Evolutionary conservation across 2,797 vertebrate genomes (phyloP), one percentile per base, ranked within the genome.

Genomic region (Carduelis carduelis): DNA sequence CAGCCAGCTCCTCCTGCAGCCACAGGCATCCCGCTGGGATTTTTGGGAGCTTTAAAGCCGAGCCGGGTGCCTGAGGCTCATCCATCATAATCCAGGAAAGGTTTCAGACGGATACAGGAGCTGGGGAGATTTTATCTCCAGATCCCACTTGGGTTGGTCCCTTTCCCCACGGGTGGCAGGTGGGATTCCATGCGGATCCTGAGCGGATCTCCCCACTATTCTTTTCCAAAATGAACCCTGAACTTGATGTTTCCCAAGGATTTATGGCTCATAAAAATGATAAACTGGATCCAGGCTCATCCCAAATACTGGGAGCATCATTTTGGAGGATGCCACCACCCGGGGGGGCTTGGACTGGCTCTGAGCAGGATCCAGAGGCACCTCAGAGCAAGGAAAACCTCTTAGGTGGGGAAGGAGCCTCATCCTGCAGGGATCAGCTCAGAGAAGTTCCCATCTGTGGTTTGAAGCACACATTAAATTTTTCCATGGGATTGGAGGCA

Each of bases 11-110:
- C 83, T n/a, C 20, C 6, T 34, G 32, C 3, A 16, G 89, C 95
- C 95, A 68, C 94, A 81, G 83, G 87, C 71, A 93, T 88, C 89
- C 3, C 5, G 53, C 21, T 8, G 27, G 39, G 79, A 87, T 64
- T 85, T 74, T 53, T 7, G 81, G 72, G 84, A 78, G 77, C 30
- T 75, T 35, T 14, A 27, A 52, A 83, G 80, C 53, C 24, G 1
- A 17, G 83, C 2, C 32, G 26, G 50, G 30, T 77, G 91, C 84
- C 86, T 60, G 85, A 61, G 49, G 61, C 86, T 74, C 53, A 11
- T 89, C 87, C 26, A 9, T 83, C 74, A 39, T 5, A 13, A 46
- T 27, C 21, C 23, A 37, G 63, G 71, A 14, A 49, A 60, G 11
- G 71, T 65, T 90, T 60, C 52, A 53, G 55, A 9, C 0, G 5